phyloP scores from a whole-genome alignment of 2,888 invertebrate species.

The Callyntrura guangdongensis region DNA sequence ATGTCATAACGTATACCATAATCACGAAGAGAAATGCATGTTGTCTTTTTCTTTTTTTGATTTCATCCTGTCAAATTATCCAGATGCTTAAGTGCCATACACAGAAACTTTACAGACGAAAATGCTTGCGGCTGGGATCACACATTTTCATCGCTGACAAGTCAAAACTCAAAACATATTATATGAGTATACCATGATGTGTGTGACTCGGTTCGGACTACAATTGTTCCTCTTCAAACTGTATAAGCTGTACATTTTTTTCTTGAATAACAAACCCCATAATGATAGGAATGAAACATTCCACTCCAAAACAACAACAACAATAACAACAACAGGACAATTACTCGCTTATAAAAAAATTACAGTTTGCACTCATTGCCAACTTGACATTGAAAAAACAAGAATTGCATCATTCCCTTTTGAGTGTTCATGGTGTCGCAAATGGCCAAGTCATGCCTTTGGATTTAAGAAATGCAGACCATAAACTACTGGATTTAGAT shows the following conservation, averaged over 20 bases:
- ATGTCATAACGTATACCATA: too few species aligned
- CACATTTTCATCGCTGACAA: neutral
- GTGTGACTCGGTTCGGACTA: neutral
- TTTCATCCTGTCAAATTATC: conserved; percentile 12
- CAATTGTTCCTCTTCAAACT: neutral
- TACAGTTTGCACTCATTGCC: conserved; percentile 28
- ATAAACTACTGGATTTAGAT: neutral
- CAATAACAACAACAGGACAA: neutral
- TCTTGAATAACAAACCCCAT: too few species aligned
- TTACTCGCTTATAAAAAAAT: conserved; percentile 38
- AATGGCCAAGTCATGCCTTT: conserved; percentile 41
- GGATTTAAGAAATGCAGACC: conserved; percentile 29
- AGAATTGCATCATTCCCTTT: conserved; percentile 35
- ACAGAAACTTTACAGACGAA: neutral
- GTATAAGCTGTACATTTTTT: neutral
- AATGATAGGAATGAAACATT: neutral
- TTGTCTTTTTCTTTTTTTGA: neutral
- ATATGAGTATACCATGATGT: neutral
- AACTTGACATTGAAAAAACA: conserved; percentile 46
- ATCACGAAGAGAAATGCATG: neutral
- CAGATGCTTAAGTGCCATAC: too few species aligned
- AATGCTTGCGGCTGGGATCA: neutral
- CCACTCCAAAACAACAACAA: neutral
- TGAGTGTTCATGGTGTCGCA: neutral
- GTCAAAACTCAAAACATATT: too few species aligned